Percentiles rank a stretch among this genome's conserved stretches.
Conservation (phyloP, 92 coral and sea anemone genomes). For the Palythoa heliodiscus region DNA sequence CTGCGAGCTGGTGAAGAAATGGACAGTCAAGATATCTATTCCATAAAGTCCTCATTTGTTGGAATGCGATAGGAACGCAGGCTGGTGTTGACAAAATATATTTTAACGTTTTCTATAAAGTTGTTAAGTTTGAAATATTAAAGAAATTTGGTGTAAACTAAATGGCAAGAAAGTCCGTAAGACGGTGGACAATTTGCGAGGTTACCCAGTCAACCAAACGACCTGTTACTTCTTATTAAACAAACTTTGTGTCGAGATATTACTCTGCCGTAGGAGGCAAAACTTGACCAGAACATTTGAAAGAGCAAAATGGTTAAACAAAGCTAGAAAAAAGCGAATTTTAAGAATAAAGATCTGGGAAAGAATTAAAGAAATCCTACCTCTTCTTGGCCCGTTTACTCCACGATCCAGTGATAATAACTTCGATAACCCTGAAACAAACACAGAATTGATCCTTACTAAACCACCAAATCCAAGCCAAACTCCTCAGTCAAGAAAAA, state of each 20-base stretch:
- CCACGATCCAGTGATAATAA: background rate
- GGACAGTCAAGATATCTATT: background rate
- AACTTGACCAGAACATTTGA: background rate
- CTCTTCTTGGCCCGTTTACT: slow-evolving; percentile 4
- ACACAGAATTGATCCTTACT: background rate
- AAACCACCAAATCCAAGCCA: background rate
- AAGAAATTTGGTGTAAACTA: background rate
- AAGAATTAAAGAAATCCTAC: background rate
- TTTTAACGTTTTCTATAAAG: background rate
- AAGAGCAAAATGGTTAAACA: background rate
- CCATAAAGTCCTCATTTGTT: background rate
- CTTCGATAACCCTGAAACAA: slow-evolving; percentile 2
- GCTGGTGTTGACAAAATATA: background rate
- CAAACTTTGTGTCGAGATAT: background rate
- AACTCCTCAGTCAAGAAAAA: background rate
- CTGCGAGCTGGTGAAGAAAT: background rate
- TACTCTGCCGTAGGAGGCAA: background rate
- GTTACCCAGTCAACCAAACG: slow-evolving; percentile 12
- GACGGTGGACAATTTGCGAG: background rate
- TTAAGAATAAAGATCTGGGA: background rate
- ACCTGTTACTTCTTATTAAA: background rate
- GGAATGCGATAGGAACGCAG: background rate
- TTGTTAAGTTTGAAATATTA: background rate
- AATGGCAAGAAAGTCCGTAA: background rate
- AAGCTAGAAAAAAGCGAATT: background rate